Evolutionary conservation across 2,888 invertebrate species (phyloP).

Genomic region (Macaria notata): DNA sequence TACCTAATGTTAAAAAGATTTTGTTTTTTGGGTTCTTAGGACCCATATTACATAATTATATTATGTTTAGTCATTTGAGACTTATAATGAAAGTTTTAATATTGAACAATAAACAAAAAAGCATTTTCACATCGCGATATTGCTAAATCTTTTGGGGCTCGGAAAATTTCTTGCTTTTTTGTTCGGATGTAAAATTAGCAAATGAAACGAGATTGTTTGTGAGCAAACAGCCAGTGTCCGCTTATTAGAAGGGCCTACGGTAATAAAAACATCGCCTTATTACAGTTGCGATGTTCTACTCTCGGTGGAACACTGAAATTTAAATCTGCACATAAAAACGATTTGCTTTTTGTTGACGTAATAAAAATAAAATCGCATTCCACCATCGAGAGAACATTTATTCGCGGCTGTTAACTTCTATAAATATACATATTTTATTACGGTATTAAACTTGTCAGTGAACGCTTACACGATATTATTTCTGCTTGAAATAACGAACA

Average conservation of each 20-base stretch:
- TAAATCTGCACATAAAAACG: constrained; percentile 70
- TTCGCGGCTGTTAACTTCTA: constrained; percentile 48
- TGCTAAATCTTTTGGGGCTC: constrained; percentile 2
- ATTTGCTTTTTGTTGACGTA: constrained; percentile 66
- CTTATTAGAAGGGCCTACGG: constrained; percentile 70
- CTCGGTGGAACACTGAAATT: constrained; percentile 59
- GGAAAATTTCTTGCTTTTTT: constrained; percentile 18
- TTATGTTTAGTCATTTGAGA: no score
- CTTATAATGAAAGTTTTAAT: no score
- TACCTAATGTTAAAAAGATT: background rate
- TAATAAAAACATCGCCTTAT: constrained; percentile 78
- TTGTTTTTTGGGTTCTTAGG: background rate
- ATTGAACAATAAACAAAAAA: no score
- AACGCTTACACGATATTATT: constrained; percentile 5
- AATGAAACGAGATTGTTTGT: constrained; percentile 69
- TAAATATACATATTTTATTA: constrained; percentile 39
- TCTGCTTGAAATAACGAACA: background rate
- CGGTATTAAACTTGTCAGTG: constrained; percentile 20
- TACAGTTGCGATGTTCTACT: constrained; percentile 54
- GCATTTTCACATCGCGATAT: constrained; percentile 1
- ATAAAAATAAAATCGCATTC: constrained; percentile 68
- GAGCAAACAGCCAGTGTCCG: constrained; percentile 72
- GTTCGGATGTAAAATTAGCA: constrained; percentile 62
- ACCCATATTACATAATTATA: no score
- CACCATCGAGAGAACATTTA: constrained; percentile 54